Base-by-base conservation (phyloP, 2,888 invertebrate genomes). In the Xestobium rufovillosum region DNA sequence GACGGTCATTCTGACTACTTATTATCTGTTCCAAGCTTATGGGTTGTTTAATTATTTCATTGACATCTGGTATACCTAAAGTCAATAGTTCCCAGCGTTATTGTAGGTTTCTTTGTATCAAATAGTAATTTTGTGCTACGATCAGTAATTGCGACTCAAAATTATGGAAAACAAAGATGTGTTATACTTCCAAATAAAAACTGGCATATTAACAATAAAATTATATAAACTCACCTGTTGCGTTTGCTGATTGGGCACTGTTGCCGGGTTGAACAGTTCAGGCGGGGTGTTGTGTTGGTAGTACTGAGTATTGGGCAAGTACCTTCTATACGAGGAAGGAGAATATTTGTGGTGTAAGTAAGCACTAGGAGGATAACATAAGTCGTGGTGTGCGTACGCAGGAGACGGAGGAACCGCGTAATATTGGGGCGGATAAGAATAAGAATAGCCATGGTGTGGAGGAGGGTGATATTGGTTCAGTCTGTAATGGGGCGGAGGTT, bases 351-450 rank as follows among this genome's bases (percentile, higher is more conserved):
- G 59, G 45, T 57, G 58, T 39, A 63, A 50, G 43, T 60, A 60
- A 17, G 61, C 51, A 41, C 45, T 65, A 34, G 68, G 67, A 35
- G 69, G 65, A 55, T 72, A 72, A 55, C 72, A 72, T 40, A 72
- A 56, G 44, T 72, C 71, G 52, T 72, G 55, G 42, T 65, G 65
- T 13, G 61, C 53, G 47, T 61, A 60, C 26, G 63, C 55, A 17
- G 48, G 57, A 32, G 71, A 66, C 38, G 65, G 63, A 34, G 70
- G 67, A 33, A 66, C 63, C 44, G 70, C 69, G 54, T 71, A 71
- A 52, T 70, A 69, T 50, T 71, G 70, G 38, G 61, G 52, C 3
- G 60, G 57, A 47, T 63, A 63, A 26, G 55, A 47, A 42, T 65
- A 63, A 3, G 62, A 54, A 48, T 62, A 60, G 25, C 57, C 56